Evolutionary conservation across 2,888 invertebrate species (phyloP).

Genomic region (Tolmerus cingulatus): DNA sequence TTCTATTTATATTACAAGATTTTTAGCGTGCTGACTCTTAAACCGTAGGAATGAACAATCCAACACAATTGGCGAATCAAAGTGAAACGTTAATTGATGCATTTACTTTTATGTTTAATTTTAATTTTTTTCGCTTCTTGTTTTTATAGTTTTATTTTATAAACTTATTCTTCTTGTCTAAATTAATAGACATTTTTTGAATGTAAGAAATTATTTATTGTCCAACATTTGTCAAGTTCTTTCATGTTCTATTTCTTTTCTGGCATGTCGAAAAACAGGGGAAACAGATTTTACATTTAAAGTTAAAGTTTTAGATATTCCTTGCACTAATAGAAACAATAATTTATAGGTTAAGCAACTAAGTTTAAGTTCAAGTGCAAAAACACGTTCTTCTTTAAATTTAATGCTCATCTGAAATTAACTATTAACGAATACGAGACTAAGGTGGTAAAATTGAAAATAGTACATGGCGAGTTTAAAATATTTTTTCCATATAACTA

Average conservation of each 20-base stretch:
- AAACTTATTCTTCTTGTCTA: neutral
- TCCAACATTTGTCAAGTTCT: no score
- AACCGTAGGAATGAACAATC: conserved; percentile 32
- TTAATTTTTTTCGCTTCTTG: neutral
- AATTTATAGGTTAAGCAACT: neutral
- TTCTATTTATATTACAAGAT: conserved; percentile 21
- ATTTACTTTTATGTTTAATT: neutral
- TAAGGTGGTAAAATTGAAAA: no score
- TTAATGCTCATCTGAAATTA: neutral
- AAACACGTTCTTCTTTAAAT: neutral
- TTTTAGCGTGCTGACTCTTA: conserved; percentile 39
- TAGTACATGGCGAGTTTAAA: no score
- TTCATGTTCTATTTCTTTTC: neutral
- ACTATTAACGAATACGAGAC: neutral
- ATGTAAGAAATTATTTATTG: neutral
- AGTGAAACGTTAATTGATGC: conserved; percentile 28
- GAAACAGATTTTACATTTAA: neutral
- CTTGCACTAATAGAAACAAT: no score
- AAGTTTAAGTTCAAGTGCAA: neutral
- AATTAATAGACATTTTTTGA: neutral
- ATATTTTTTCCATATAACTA: no score
- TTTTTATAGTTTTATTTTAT: neutral
- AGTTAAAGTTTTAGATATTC: no score
- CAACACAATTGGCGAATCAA: conserved; percentile 21
- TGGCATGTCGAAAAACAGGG: neutral